These are phyloP conservation scores for Gopherus evgoodei DNA, from an alignment of 2,113 vertebrate genomes.

Conservation along the genomic window DNA sequence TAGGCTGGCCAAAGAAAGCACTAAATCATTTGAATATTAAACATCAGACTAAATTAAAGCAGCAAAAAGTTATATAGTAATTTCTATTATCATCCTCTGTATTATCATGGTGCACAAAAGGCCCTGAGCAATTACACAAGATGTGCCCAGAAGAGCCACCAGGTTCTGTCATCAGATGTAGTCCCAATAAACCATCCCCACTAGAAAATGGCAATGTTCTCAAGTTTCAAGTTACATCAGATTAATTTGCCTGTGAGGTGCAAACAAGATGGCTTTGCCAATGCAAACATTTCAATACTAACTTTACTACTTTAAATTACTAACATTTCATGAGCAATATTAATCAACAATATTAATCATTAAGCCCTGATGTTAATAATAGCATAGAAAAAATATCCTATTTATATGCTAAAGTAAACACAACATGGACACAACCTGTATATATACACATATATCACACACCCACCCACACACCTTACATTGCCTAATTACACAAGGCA, in stretches of 20 bases:
- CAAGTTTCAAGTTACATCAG: neutral
- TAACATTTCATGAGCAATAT: neutral
- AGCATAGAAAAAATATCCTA: neutral
- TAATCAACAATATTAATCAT: neutral
- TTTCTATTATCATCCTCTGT: neutral
- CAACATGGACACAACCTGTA: neutral
- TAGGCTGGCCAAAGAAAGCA: neutral
- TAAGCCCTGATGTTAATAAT: neutral
- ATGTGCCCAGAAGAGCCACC: neutral
- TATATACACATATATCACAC: neutral
- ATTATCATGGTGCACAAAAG: neutral
- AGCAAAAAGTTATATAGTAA: neutral
- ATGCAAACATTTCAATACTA: neutral
- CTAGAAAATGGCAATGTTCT: neutral
- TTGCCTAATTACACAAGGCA: neutral
- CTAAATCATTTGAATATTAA: neutral
- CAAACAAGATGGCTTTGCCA: neutral
- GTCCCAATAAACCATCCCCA: neutral
- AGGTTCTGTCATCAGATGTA: neutral
- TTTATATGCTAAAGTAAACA: neutral
- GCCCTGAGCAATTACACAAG: neutral
- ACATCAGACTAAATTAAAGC: neutral
- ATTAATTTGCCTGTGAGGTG: neutral
- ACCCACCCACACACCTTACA: neutral
- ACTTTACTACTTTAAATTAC: neutral